A percentile compares a stretch with the other conserved stretches of the same genome.
Conservation (phyloP, 2,113 vertebrate species). For the Cheirogaleus medius region DNA sequence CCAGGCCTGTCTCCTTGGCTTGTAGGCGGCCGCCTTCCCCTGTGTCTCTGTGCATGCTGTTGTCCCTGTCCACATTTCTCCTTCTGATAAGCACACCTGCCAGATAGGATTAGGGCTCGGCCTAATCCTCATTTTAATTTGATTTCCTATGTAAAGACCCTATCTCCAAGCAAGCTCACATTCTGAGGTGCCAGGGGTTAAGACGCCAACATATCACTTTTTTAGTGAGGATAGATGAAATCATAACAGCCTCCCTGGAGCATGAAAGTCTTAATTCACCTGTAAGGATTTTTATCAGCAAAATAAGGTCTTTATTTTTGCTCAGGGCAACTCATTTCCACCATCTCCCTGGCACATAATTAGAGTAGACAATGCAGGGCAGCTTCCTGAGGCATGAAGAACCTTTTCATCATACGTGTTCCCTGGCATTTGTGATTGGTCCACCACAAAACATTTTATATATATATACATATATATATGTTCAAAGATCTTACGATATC, state of each 20-base stretch:
- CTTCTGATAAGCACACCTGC: neutral
- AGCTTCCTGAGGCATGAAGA: neutral
- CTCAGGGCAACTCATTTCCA: neutral
- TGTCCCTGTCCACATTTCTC: too few relatives aligned
- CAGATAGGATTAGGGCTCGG: neutral
- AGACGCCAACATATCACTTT: neutral
- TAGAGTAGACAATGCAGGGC: neutral
- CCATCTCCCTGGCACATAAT: neutral
- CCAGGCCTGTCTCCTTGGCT: too few relatives aligned
- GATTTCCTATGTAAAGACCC: neutral
- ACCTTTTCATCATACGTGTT: rapidly evolving
- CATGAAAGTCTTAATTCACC: neutral
- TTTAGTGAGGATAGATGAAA: neutral
- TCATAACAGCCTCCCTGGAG: neutral
- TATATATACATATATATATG: too few relatives aligned
- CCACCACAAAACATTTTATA: neutral
- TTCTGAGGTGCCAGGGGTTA: neutral
- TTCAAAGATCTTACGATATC: neutral
- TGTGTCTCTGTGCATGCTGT: neutral
- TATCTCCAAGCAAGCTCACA: neutral
- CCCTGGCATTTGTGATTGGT: neutral
- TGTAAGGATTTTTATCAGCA: neutral
- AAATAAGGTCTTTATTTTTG: neutral
- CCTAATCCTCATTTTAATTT: neutral
- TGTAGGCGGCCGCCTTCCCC: rapidly evolving